Conservation (phyloP, 1,140 invertebrate species). For the Drosophila nikananu region DNA sequence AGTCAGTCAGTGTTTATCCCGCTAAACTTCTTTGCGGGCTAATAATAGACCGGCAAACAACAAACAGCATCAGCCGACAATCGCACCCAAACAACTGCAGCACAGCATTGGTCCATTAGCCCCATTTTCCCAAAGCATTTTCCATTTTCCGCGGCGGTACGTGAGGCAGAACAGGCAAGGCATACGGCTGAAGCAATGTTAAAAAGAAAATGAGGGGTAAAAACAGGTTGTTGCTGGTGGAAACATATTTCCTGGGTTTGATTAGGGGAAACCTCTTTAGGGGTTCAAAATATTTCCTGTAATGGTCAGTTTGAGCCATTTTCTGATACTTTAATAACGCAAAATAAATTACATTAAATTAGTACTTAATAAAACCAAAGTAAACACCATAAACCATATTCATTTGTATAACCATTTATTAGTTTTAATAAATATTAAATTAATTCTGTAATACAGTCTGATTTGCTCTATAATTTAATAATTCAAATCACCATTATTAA, state of each 20-base stretch:
- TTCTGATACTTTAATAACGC: not conserved
- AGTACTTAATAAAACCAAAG: not conserved
- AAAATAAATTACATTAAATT: too few species aligned
- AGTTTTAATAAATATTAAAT: not conserved
- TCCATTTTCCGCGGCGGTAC: constrained; percentile 30
- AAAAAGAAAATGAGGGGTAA: not conserved
- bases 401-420: not conserved
- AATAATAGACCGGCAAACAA: constrained; percentile 70
- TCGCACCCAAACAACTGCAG: constrained; percentile 45
- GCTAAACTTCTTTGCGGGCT: constrained; percentile 76
- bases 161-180: constrained; percentile 26
- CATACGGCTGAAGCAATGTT: not conserved
- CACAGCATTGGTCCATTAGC: constrained; percentile 77
- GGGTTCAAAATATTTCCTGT: not conserved
- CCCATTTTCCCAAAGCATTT: constrained; percentile 44
- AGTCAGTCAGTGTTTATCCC: constrained; percentile 70
- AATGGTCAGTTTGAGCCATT: not conserved
- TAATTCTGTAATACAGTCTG: not conserved
- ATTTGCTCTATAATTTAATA: not conserved
- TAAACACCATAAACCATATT: not conserved
- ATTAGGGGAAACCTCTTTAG: not conserved
- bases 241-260: not conserved
- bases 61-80: constrained; percentile 27
- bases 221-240: constrained; percentile 34
- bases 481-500: not conserved